A percentile compares a stretch with the other conserved stretches of the same genome.
Evolutionary conservation across 2,888 invertebrate genomes (phyloP).

Genomic region (Epistrophe eligans): DNA sequence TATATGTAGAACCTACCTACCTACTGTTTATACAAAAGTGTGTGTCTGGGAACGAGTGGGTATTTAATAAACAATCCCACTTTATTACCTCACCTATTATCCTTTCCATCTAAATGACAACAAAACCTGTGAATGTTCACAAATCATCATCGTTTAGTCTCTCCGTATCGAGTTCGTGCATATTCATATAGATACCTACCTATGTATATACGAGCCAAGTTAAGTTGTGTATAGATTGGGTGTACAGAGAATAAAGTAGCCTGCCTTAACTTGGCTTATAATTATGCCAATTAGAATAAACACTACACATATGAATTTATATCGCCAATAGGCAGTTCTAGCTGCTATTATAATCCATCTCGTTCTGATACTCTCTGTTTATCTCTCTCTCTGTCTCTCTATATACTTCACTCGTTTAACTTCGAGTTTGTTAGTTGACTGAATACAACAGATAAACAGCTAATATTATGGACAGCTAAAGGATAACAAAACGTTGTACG

Average conservation of each 20-base stretch:
- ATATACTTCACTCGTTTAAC: neutral
- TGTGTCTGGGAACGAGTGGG: slow-evolving; percentile 16
- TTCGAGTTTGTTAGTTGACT: slow-evolving; percentile 54
- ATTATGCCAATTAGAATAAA: slow-evolving; percentile 74
- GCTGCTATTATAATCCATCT: slow-evolving; percentile 4
- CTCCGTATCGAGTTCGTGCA: neutral
- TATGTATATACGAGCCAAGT: neutral
- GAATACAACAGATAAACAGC: slow-evolving; percentile 69
- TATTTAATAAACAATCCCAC: slow-evolving; percentile 75
- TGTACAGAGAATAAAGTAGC: slow-evolving; percentile 26
- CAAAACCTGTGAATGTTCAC: slow-evolving; percentile 76
- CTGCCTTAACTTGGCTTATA: slow-evolving; percentile 66
- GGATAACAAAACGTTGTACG: slow-evolving; percentile 67
- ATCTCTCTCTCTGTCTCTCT: neutral
- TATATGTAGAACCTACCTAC: neutral
- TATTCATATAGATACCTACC: too few species aligned
- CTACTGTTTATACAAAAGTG: neutral
- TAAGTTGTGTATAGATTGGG: slow-evolving; percentile 11
- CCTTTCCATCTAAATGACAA: slow-evolving; percentile 73
- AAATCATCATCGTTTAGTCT: slow-evolving; percentile 72
- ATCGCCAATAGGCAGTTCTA: slow-evolving; percentile 46
- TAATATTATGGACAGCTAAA: slow-evolving; percentile 61
- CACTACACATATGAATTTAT: slow-evolving; percentile 31
- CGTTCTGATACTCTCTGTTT: neutral
- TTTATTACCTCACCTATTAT: slow-evolving; percentile 75